phyloP scores from a whole-genome alignment of 2,113 vertebrate genomes.

The Pterocles burchelli region DNA sequence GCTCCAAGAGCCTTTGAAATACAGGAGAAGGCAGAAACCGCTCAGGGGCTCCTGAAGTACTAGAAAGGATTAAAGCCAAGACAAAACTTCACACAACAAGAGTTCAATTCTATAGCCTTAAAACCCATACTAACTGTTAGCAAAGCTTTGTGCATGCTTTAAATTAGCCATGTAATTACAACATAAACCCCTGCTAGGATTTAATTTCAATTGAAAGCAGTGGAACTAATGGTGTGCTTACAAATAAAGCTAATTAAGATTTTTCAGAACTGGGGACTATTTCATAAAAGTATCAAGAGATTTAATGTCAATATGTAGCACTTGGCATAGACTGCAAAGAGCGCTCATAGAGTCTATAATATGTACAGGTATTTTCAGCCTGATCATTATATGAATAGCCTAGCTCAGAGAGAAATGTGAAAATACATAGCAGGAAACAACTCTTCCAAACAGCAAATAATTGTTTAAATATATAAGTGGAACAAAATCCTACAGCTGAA shows the following conservation, averaged over 20 bases:
- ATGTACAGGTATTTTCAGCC: not conserved
- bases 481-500: constrained; percentile 22
- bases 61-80: not conserved
- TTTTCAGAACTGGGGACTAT: not conserved
- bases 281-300: not conserved
- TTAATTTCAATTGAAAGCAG: constrained; percentile 8
- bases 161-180: constrained; percentile 2
- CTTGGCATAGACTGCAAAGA: not conserved
- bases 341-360: not conserved
- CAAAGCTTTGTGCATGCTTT: constrained; percentile 10
- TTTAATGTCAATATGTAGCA: not conserved
- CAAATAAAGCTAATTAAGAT: constrained; percentile 35
- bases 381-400: not conserved
- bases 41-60: not conserved
- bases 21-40: not conserved
- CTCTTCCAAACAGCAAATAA: constrained; percentile 18
- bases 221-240: not conserved
- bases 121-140: not conserved
- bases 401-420: not conserved
- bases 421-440: not conserved
- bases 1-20: not conserved
- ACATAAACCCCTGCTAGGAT: not conserved
- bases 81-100: not conserved
- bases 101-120: not conserved
- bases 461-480: constrained; percentile 7